Base-by-base conservation (phyloP, 2,113 vertebrate genomes). In the Nymphicus hollandicus region DNA sequence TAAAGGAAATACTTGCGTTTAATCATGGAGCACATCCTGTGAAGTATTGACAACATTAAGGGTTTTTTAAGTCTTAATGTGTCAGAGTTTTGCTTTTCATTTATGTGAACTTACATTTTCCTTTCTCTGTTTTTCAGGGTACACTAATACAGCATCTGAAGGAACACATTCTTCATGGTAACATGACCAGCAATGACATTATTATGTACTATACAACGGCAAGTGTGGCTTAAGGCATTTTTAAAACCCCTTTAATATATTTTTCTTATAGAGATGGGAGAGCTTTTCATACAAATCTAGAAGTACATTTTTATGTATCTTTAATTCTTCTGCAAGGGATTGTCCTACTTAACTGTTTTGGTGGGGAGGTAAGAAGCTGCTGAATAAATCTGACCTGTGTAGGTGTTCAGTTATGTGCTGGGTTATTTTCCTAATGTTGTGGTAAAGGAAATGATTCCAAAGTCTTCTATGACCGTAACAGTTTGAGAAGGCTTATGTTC, bases 181-280 rank as follows among this genome's bases (percentile, higher is more conserved):
- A 99, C 97, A 98, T 98, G 98, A 97, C 88, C 89, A 98, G 98
- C 98, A 98, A 47, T 58, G 99, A 99, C 93, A 95, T 98, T 95
- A 98, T 99, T 91, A 98, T 99, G 85, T 99, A 98, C 96, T 99
- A 99, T 92, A 99, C 99, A 86, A 99, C 99, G 96, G 99, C 98
- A 97, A 92, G 98, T 96, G 88, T 71, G 81, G 35, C 66, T 95
- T 70, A 7, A 74, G 50, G 53, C 69, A 12, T 33, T 90, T 72
- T 19, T 29, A 55, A 37, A 82, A 72, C 25, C 22, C 35, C 31
- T 85, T n/a, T 4, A 19, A 25, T 46, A 1, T 47, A 0, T 19
- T 65, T 86, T 82, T 70, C 22, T 53, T 89, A 4, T 12, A 58
- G 76, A 71, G n/a, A 66, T 46, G 17, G 13, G 43, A n/a, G 55